phyloP scores from a whole-genome alignment of 2,797 vertebrate genomes.

The Botia kubotai region DNA sequence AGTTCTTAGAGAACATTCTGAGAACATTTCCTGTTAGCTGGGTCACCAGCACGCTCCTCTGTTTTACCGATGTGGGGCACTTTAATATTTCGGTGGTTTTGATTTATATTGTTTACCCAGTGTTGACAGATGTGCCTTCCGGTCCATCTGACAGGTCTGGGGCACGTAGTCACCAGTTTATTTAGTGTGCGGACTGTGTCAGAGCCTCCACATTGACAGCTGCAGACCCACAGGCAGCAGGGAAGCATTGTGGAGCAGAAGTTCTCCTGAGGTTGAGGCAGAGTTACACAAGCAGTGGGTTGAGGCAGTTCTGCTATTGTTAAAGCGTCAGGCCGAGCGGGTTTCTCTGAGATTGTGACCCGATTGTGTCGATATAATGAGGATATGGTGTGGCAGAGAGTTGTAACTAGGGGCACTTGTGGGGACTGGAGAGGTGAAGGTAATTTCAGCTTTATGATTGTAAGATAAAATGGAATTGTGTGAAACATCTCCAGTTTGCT shows the following conservation, averaged over 20 bases:
- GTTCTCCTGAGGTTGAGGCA: slow-evolving; percentile 28
- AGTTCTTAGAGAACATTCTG: too few species aligned
- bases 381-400: neutral
- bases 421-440: neutral
- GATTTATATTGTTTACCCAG: slow-evolving; percentile 55
- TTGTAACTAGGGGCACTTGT: neutral
- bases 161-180: slow-evolving; percentile 42
- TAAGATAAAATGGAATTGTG: too few species aligned
- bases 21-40: too few species aligned
- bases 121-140: slow-evolving; percentile 53
- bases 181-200: slow-evolving; percentile 49
- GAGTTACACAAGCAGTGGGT: slow-evolving; percentile 30
- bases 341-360: slow-evolving; percentile 1
- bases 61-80: neutral
- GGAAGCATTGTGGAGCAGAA: neutral
- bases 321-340: neutral
- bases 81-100: slow-evolving; percentile 26
- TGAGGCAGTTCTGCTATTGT: slow-evolving; percentile 27
- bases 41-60: neutral
- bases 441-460: neutral
- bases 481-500: too few species aligned
- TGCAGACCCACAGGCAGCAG: slow-evolving; percentile 15
- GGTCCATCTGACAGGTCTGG: slow-evolving; percentile 49
- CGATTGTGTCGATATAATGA: slow-evolving; percentile 30
- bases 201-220: slow-evolving; percentile 42